Conservation (phyloP, 2,888 invertebrate genomes). For the Eueremaeus valkanovi region DNA sequence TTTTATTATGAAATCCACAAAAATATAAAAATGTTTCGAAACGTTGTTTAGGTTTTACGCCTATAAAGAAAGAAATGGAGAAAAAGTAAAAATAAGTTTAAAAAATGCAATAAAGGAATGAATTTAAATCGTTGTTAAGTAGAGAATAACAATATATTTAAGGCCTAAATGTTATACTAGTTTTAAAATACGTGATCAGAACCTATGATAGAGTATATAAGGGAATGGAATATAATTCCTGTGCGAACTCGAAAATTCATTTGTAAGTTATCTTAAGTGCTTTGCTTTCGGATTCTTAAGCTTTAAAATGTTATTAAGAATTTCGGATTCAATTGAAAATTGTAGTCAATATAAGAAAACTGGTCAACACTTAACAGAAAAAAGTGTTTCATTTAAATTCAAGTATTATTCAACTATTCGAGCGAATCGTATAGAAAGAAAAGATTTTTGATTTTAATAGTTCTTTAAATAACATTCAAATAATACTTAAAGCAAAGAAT, state of each 20-base stretch:
- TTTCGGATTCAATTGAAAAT: no score
- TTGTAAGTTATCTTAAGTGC: not conserved
- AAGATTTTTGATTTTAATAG: no score
- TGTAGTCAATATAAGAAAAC: no score
- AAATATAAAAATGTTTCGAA: not conserved
- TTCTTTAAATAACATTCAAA: no score
- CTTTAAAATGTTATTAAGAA: no score
- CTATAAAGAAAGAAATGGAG: not conserved
- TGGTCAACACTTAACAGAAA: no score
- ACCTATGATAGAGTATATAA: not conserved
- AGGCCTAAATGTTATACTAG: not conserved
- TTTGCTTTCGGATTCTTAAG: no score
- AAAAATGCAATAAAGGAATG: not conserved
- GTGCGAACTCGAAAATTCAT: not conserved
- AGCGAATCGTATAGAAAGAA: no score
- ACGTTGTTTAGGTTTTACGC: not conserved
- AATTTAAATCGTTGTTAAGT: slow-evolving; percentile 15
- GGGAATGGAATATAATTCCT: not conserved
- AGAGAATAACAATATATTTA: slow-evolving; percentile 9
- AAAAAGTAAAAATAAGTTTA: not conserved
- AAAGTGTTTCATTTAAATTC: no score
- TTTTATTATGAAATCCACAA: no score
- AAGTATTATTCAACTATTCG: no score
- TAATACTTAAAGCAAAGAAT: no score
- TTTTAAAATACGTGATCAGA: not conserved